Base-by-base conservation (phyloP, 2,113 vertebrate species). In the Catharus fuscescens region DNA sequence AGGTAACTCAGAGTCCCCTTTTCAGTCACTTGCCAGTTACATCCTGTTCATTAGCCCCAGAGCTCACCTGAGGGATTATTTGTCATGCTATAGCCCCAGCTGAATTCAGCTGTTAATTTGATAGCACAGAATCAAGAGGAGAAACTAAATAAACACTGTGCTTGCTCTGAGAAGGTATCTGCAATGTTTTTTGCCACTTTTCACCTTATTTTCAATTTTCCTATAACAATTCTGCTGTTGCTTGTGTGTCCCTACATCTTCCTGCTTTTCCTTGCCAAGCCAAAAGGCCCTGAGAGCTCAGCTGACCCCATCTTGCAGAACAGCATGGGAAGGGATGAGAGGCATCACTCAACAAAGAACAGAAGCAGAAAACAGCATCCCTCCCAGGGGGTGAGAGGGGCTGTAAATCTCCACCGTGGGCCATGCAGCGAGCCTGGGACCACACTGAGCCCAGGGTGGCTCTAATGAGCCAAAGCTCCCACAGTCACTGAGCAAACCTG, bases 391-490 rank as follows among this genome's bases (percentile, higher is more conserved):
- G 10, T 29, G 62, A 69, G 44, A 64, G 25, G 53, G 48, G 53
- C 70, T 77, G 53, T 45, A 56, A 80, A 76, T 76, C 52, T 44
- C 62, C 42, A 1, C 61, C 0, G 1, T 2, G 0, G 2, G 66
- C 57, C 44, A n/a, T 0, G 5, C 38, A 31, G 32, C 8, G 56
- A 90, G 38, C 61, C 56, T 8, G 2, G 52, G 17, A 53, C 64
- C 36, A 23, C 0, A 0, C 11, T 7, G 70, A 88, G 52, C 52
- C 61, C 19, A 3, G 47, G n/a, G 29, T 13, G 34, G 34, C 34
- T 48, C 17, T 17, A 25, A 29, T 47, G 53, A 82, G 21, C 52
- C 66, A 31, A 0, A 16, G 54, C 18, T 72, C 53, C 56, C 66
- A 50, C 40, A 54, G 2, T 5, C 40, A 12, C 14, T 47, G 48